Percentiles rank a stretch among this genome's conserved stretches.
Conservation (phyloP, 23 tunicate species). For the Trididemnum clinides region DNA sequence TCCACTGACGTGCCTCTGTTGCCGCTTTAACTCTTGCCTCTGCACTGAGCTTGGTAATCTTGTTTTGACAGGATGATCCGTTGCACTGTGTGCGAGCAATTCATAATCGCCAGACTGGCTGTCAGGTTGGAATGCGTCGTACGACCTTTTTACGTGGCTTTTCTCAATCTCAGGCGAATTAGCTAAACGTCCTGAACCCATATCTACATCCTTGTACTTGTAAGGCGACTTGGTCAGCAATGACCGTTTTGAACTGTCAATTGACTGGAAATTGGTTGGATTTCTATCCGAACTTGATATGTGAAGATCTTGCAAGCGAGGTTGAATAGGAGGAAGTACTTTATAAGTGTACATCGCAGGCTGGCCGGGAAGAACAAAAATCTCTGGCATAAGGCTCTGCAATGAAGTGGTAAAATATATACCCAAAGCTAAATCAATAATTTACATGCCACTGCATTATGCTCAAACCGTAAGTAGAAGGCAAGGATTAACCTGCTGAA, state of each 20-base stretch:
- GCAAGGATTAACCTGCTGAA: too few relatives aligned
- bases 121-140: neutral
- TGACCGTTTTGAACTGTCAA: neutral
- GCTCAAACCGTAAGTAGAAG: too few relatives aligned
- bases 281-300: neutral
- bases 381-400: slow-evolving; percentile 77
- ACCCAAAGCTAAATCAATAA: too few relatives aligned
- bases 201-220: neutral
- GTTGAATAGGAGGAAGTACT: slow-evolving; percentile 60
- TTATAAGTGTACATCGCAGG: slow-evolving; percentile 66
- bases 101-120: neutral
- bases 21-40: slow-evolving; percentile 24
- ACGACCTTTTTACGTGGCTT: neutral
- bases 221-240: neutral
- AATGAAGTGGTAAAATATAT: neutral
- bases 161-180: neutral
- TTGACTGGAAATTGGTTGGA: neutral
- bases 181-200: neutral
- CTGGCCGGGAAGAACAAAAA: slow-evolving; percentile 69
- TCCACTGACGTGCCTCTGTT: slow-evolving; percentile 53
- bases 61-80: neutral
- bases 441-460: too few relatives aligned
- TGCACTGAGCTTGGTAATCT: slow-evolving; percentile 6
- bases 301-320: slow-evolving; percentile 36
- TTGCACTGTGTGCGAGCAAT: neutral